phyloP scores from a whole-genome alignment of 2,888 invertebrate genomes.

The Willowsia nigromaculata region DNA sequence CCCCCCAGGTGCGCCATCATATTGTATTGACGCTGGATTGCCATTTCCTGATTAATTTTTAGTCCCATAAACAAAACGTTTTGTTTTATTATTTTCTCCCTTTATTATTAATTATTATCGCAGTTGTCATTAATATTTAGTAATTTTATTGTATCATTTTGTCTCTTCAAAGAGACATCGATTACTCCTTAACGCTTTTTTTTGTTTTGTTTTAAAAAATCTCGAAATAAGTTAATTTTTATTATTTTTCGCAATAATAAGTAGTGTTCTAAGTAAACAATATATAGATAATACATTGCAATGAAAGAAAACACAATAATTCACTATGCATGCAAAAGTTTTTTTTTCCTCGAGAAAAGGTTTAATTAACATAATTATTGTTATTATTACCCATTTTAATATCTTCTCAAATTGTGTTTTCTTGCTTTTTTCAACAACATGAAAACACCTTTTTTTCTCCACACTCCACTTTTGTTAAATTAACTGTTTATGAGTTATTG shows the following conservation, averaged over 20 bases:
- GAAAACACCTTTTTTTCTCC: not conserved
- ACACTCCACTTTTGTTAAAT: not conserved
- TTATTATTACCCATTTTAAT: not conserved
- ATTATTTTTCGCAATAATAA: not conserved
- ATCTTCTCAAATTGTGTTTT: not conserved
- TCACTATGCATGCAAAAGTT: not conserved
- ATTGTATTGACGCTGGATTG: constrained; percentile 76
- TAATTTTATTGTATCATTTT: not conserved
- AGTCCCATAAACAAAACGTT: not conserved
- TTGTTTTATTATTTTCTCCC: not conserved
- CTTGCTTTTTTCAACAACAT: not conserved
- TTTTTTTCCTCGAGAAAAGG: too few species aligned
- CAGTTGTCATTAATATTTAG: not conserved
- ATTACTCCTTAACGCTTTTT: constrained; percentile 26
- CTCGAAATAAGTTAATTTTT: not conserved
- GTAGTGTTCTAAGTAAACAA: not conserved
- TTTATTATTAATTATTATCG: not conserved
- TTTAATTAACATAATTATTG: not conserved
- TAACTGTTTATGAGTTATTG: not conserved
- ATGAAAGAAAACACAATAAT: not conserved
- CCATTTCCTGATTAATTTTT: constrained; percentile 78
- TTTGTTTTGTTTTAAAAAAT: constrained; percentile 9
- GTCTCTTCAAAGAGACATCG: not conserved
- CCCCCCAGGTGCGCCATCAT: constrained; percentile 74
- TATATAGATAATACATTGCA: not conserved